These are phyloP conservation scores for Bactericera cockerelli DNA, from an alignment of 1,140 invertebrate species.

Conservation along the genomic window DNA sequence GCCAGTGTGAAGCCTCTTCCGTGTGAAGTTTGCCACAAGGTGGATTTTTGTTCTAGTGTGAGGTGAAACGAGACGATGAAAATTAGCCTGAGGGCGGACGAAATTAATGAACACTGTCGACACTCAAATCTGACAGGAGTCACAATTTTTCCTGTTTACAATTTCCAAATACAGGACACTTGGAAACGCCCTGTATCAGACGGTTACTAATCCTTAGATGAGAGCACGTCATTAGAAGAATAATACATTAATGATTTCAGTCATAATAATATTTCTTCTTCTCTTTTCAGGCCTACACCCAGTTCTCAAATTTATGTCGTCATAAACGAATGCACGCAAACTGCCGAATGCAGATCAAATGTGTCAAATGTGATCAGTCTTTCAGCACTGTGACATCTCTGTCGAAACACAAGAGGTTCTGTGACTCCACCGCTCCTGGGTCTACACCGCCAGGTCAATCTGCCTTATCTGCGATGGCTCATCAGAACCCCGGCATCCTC, in stretches of 20 bases:
- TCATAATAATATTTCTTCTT: too few species aligned
- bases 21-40: slow-evolving; percentile 79
- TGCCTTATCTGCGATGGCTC: slow-evolving; percentile 18
- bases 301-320: slow-evolving; percentile 98
- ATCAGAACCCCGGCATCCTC: slow-evolving; percentile 35
- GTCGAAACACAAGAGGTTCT: slow-evolving; percentile 70
- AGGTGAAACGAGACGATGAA: too few species aligned
- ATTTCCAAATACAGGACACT: too few species aligned
- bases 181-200: too few species aligned
- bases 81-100: too few species aligned
- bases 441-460: slow-evolving; percentile 9
- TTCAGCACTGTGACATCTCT: slow-evolving; percentile 76
- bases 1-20: slow-evolving; percentile 95
- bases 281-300: slow-evolving; percentile 83
- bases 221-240: too few species aligned
- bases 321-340: slow-evolving; percentile 97
- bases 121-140: too few species aligned
- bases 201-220: too few species aligned
- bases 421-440: slow-evolving; percentile 41
- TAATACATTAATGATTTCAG: too few species aligned
- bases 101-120: too few species aligned
- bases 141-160: too few species aligned
- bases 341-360: slow-evolving; percentile 76
- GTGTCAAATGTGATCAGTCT: slow-evolving; percentile 77
- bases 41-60: too few species aligned